Conservation (phyloP, 2,797 vertebrate genomes). For the Anguilla anguilla region DNA sequence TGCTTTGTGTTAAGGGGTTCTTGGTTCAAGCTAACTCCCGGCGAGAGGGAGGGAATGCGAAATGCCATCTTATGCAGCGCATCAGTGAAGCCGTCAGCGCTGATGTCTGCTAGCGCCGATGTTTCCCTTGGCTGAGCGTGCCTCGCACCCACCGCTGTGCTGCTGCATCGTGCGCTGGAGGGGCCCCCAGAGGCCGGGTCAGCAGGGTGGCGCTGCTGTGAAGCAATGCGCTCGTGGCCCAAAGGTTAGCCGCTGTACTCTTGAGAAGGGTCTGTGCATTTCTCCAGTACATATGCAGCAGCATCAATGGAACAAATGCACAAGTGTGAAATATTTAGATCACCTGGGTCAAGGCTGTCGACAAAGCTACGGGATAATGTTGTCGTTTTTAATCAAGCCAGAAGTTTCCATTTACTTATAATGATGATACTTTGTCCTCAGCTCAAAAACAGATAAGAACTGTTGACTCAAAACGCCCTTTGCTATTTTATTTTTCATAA, state of each 20-base stretch:
- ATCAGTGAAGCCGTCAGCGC: conserved; percentile 31
- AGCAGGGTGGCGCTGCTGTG: neutral
- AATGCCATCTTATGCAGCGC: conserved; percentile 34
- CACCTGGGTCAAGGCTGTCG: neutral
- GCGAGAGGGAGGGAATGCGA: conserved; percentile 23
- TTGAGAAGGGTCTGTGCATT: neutral
- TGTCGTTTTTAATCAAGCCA: neutral
- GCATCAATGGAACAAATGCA: neutral
- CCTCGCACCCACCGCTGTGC: neutral
- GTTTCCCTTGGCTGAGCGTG: neutral
- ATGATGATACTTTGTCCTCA: neutral
- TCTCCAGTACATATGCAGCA: neutral
- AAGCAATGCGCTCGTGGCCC: neutral
- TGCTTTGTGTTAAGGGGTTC: conserved; percentile 34
- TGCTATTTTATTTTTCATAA: neutral
- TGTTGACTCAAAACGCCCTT: neutral
- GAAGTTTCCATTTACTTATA: neutral
- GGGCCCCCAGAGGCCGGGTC: neutral
- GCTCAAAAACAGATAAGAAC: neutral
- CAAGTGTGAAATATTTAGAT: neutral
- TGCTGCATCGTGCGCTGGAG: neutral
- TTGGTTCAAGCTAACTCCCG: conserved; percentile 36
- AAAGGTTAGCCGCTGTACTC: neutral
- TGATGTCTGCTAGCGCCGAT: conserved; percentile 26
- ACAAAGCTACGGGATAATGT: neutral